A percentile compares a stretch with the other conserved stretches of the same genome.
These are phyloP conservation scores for Geopemphigus sp. DNA, from an alignment of 1,140 invertebrate species.

Conservation along the genomic window DNA sequence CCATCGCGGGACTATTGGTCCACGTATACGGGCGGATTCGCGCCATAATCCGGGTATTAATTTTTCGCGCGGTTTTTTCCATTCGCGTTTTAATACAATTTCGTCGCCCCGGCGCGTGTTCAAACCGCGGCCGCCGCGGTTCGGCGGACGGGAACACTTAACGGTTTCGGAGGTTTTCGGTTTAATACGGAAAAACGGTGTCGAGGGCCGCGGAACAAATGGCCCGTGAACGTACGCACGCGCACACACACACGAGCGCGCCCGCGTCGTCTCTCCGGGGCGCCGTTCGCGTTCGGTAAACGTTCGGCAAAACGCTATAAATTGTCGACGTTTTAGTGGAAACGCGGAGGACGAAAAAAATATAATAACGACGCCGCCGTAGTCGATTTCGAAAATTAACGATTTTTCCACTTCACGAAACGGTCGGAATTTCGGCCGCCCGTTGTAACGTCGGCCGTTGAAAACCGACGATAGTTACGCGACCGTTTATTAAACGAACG, in stretches of 20 bases:
- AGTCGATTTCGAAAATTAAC: no score
- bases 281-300: conserved; percentile 13
- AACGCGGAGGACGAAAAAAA: not conserved
- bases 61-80: not conserved
- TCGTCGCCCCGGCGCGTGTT: no score
- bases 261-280: conserved; percentile 15
- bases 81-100: not conserved
- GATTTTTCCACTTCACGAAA: no score
- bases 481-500: no score
- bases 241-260: no score
- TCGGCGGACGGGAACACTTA: not conserved
- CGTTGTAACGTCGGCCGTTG: no score
- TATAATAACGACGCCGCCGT: no score
- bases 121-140: no score
- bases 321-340: conserved; percentile 18
- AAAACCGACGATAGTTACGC: no score
- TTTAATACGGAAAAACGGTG: conserved; percentile 29
- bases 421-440: no score
- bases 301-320: conserved; percentile 12
- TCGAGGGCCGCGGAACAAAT: not conserved
- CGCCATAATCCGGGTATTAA: not conserved
- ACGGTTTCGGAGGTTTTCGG: not conserved
- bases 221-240: not conserved
- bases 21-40: not conserved
- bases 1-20: not conserved